Conservation (phyloP, 2,888 invertebrate species). For the Dryobota labecula region DNA sequence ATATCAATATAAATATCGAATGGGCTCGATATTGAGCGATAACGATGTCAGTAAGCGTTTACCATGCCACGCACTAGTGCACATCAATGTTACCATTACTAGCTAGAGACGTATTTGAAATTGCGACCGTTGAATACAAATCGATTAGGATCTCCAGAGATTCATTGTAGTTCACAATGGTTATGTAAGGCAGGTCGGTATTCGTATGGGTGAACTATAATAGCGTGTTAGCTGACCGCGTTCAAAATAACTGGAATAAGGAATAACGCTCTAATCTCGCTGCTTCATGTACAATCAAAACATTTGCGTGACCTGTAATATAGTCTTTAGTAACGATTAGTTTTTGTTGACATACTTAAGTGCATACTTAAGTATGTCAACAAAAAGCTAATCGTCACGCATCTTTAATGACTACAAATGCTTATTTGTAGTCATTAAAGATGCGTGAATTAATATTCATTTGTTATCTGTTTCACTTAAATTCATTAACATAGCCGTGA, state of each 20-base stretch:
- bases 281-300: slow-evolving; percentile 22
- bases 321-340: slow-evolving; percentile 19
- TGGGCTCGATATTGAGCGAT: slow-evolving; percentile 51
- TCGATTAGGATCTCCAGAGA: slow-evolving; percentile 58
- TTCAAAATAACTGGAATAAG: slow-evolving; percentile 32
- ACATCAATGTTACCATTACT: slow-evolving; percentile 38
- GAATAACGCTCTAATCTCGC: slow-evolving; percentile 14
- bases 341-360: slow-evolving; percentile 17
- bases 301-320: slow-evolving; percentile 28
- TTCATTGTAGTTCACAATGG: slow-evolving; percentile 52
- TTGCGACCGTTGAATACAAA: slow-evolving; percentile 50
- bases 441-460: slow-evolving; percentile 13
- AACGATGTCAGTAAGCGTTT: slow-evolving; percentile 50
- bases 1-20: slow-evolving; percentile 39
- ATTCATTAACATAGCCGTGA: slow-evolving; percentile 14
- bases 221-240: slow-evolving; percentile 34
- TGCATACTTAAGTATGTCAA: too few species aligned
- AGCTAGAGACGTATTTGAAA: slow-evolving; percentile 49
- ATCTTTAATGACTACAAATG: too few species aligned
- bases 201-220: slow-evolving; percentile 40
- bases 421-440: slow-evolving; percentile 4
- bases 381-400: too few species aligned
- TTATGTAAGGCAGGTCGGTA: slow-evolving; percentile 63
- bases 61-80: slow-evolving; percentile 51
- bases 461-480: slow-evolving; percentile 13